Percentiles rank a stretch among this genome's conserved stretches.
Conservation (phyloP, 2,888 invertebrate genomes). For the Thecocarcelia acutangulata region DNA sequence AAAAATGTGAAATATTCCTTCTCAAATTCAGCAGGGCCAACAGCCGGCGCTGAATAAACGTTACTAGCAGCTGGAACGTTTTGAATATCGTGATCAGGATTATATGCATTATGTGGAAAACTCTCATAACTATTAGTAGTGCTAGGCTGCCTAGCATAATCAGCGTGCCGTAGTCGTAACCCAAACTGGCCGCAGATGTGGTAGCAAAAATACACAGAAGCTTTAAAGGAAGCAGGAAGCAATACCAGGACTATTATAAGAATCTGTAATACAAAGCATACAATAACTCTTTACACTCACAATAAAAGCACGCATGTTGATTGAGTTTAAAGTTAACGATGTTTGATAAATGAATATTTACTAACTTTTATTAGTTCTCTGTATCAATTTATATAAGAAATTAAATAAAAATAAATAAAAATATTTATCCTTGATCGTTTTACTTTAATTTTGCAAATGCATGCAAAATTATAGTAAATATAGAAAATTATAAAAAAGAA, state of each 20-base stretch:
- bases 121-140: not conserved
- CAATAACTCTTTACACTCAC: conserved; percentile 57
- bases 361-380: conserved; percentile 28
- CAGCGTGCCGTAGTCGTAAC: conserved; percentile 69
- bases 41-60: conserved; percentile 39
- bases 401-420: conserved; percentile 9
- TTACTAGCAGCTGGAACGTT: conserved; percentile 19
- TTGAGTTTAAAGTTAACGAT: conserved; percentile 83
- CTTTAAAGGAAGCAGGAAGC: conserved; percentile 39
- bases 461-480: no score
- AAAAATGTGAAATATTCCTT: conserved; percentile 77
- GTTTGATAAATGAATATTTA: conserved; percentile 43
- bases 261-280: no score
- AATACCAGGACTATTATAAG: no score
- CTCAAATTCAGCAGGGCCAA: conserved; percentile 49
- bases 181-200: conserved; percentile 69
- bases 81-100: conserved; percentile 28
- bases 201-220: conserved; percentile 69
- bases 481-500: no score
- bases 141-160: not conserved
- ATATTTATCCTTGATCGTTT: conserved; percentile 49
- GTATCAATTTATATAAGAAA: conserved; percentile 52
- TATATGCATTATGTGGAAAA: not conserved
- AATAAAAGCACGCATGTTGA: conserved; percentile 84
- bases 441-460: no score